phyloP scores from a whole-genome alignment of 2,888 invertebrate genomes.

The Pollenia griseotomentosa region DNA sequence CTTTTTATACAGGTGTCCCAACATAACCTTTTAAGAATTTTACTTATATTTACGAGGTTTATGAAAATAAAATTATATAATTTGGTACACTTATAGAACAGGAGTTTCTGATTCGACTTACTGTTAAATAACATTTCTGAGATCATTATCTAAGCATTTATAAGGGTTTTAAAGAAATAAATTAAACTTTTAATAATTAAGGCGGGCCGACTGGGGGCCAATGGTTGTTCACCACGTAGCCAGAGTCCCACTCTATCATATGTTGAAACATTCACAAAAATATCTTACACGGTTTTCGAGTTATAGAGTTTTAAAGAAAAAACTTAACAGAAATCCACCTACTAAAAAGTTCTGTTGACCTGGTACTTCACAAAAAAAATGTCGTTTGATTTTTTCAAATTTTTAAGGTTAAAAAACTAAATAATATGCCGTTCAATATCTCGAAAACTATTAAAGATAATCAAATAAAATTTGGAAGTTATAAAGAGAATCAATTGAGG shows the following conservation, averaged over 20 bases:
- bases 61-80: too few relatives aligned
- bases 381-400: not conserved
- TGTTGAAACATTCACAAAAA: not conserved
- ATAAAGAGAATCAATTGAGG: not conserved
- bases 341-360: not conserved
- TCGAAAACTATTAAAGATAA: not conserved
- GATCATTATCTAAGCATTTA: too few relatives aligned
- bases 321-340: not conserved
- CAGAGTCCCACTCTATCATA: not conserved
- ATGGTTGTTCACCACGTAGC: not conserved
- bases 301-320: not conserved
- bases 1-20: too few relatives aligned
- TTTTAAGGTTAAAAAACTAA: not conserved
- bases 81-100: too few relatives aligned
- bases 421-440: not conserved
- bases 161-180: too few relatives aligned
- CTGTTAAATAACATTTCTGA: too few relatives aligned
- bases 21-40: too few relatives aligned
- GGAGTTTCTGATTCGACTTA: too few relatives aligned
- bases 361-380: not conserved
- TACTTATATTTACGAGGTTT: too few relatives aligned
- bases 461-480: not conserved
- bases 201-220: too few relatives aligned
- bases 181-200: too few relatives aligned
- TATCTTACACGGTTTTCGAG: not conserved